Percentiles rank a stretch among this genome's conserved stretches.
Evolutionary conservation across 2,888 invertebrate genomes (phyloP).

Genomic region (Standfussiana lucernea): DNA sequence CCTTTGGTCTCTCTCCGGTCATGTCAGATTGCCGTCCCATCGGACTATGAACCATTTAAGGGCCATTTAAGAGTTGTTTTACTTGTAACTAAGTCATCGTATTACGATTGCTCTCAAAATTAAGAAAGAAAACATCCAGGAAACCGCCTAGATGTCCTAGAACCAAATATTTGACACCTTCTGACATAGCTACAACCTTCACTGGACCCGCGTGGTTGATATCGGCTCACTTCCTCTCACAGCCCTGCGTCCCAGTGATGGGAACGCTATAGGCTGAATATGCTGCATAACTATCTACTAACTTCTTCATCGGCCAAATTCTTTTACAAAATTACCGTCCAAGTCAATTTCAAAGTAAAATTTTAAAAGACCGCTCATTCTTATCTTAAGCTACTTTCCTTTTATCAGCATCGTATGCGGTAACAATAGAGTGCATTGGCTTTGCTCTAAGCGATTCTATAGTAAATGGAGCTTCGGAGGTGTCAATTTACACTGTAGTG

Average conservation of each 20-base stretch:
- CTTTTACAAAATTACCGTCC: background rate
- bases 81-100: too few species aligned
- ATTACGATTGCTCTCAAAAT: background rate
- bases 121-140: background rate
- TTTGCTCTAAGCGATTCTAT: slow-evolving; percentile 39
- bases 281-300: background rate
- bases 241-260: background rate
- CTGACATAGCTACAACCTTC: background rate
- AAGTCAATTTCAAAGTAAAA: background rate
- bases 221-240: background rate
- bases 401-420: slow-evolving; percentile 38
- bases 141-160: background rate
- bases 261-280: background rate
- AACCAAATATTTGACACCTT: background rate
- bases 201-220: background rate
- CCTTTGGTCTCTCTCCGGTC: too few species aligned
- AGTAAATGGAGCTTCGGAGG: slow-evolving; percentile 38
- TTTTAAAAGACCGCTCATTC: background rate
- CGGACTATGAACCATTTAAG: too few species aligned
- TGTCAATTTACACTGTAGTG: slow-evolving; percentile 50
- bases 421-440: slow-evolving; percentile 32
- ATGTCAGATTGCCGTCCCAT: too few species aligned
- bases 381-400: slow-evolving; percentile 20
- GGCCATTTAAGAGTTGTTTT: too few species aligned
- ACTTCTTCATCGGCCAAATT: background rate